Evolutionary conservation across 2,888 invertebrate genomes (phyloP), one percentile per base, ranked within the genome.

Genomic region (Agrochola lychnidis): DNA sequence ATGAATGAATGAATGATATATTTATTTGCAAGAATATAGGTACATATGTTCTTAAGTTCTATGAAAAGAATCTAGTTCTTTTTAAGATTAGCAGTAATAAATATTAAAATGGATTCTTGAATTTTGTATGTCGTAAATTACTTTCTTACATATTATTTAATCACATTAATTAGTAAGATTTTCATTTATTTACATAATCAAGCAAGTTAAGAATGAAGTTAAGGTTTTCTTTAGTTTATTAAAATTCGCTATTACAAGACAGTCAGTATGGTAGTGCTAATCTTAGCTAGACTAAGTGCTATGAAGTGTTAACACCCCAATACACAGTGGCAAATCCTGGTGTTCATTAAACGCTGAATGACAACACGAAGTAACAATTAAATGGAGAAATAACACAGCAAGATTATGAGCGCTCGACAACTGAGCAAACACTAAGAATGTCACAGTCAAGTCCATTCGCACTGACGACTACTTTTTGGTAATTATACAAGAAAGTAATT

Each of bases 261-360:
- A 61, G 64, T 83, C 73, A 83, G 74, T 79, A 79, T 73, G 53
- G 68, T 79, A 79, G 80, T 83, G 81, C 84, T 83, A 66, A 66
- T 71, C 75, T 82, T 63, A 78, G 72, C 71, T 79, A 78, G 53
- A 69, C 79, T 78, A 87, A 83, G 83, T 83, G 86, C 89, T 88
- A 88, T 87, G 84, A 88, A 85, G 84, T 89, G 88, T 91, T 83
- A 70, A 53, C 25, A 51, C 63, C 22, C 42, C 36, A 57, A 48
- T 84, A 83, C 84, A 84, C 74, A 84, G 40, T 70, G n/a, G 70
- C 80, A 40, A 25, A 57, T 70, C 9, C 59, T 64, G 59, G 66
- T 48, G 14, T 40, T 36, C 30, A 10, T 57, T 12, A 10, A 25
- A 2, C 2, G 0, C 10, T n/a, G 9, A 48, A 19, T n/a, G 5